Base-by-base conservation (phyloP, 2,888 invertebrate genomes). In the Folsomia manolachei region DNA sequence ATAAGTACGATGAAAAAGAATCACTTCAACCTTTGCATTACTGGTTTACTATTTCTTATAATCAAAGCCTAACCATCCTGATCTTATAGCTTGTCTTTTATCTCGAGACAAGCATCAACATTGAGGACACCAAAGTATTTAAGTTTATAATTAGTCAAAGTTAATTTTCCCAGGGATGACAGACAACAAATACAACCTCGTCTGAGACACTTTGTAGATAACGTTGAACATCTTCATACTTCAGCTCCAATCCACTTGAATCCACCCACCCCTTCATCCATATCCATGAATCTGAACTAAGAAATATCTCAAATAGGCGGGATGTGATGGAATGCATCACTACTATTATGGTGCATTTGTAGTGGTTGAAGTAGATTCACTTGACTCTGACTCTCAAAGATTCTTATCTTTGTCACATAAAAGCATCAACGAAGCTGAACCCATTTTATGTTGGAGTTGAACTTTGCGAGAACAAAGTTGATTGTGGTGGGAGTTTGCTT, bases 401-500 rank as follows among this genome's bases (percentile, higher is more conserved):
- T 56, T 21, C 21, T 56, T 56, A 56, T 56, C 56, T 14, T 56
- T 56, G 56, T 56, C 56, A 56, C 56, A 56, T 56, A 56, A 56
- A 56, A 56, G 56, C 18, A 56, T 56, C 56, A 56, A 56, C 56
- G 21, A 56, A 21, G 21, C 56, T 56, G 18, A 21, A 56, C 56
- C 21, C 56, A 56, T 19, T 56, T 56, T n/a, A 19, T 56, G 56
- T 19, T 18, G n/a, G n/a, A 19, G 56, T 56, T 56, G 56, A 21
- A 11, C 51, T n/a, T n/a, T n/a, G n/a, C n/a, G n/a, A n/a, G n/a
- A n/a, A n/a, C 11, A 56, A 19, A 56, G 56, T 56, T 56, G 56
- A 56, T 56, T 56, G 56, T 56, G 19, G 56, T 56, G 56, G 56
- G 56, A 56, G 56, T 56, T 56, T 56, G 56, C n/a, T 56, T 56